Conservation (phyloP, 2,888 invertebrate species). For the Amblyjoppa fuscipennis region DNA sequence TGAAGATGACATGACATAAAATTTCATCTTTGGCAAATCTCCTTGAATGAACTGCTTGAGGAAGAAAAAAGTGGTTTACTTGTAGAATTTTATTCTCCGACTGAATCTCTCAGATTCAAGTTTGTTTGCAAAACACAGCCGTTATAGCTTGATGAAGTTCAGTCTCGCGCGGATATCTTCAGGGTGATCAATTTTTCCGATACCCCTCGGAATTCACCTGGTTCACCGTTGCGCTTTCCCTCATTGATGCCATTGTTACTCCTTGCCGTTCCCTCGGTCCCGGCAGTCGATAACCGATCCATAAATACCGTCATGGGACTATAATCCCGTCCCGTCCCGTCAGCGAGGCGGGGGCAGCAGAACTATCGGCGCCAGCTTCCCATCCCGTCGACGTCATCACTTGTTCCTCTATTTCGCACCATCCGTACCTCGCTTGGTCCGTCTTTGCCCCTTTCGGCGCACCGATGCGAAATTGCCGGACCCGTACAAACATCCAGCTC, state of each 20-base stretch:
- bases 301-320: slow-evolving; percentile 83
- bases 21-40: no score
- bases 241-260: background rate
- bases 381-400: slow-evolving; percentile 56
- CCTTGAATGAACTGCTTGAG: no score
- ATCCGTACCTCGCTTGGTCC: slow-evolving; percentile 52
- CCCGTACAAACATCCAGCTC: background rate
- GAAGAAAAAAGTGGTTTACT: no score
- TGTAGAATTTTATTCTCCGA: no score
- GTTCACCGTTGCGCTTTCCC: background rate
- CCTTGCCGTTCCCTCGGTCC: background rate
- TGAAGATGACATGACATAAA: no score
- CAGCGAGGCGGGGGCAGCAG: slow-evolving; percentile 61
- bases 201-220: slow-evolving; percentile 14
- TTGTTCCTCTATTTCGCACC: slow-evolving; percentile 46
- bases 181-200: background rate
- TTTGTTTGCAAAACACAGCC: no score
- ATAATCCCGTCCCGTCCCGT: slow-evolving; percentile 78
- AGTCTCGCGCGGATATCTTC: no score
- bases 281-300: slow-evolving; percentile 76
- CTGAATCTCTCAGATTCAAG: no score
- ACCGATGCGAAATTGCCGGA: slow-evolving; percentile 16
- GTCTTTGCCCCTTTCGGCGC: slow-evolving; percentile 19
- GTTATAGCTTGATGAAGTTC: no score
- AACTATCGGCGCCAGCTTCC: background rate